Conservation (phyloP, 2,888 invertebrate species). For the Xestia rhomboidea region DNA sequence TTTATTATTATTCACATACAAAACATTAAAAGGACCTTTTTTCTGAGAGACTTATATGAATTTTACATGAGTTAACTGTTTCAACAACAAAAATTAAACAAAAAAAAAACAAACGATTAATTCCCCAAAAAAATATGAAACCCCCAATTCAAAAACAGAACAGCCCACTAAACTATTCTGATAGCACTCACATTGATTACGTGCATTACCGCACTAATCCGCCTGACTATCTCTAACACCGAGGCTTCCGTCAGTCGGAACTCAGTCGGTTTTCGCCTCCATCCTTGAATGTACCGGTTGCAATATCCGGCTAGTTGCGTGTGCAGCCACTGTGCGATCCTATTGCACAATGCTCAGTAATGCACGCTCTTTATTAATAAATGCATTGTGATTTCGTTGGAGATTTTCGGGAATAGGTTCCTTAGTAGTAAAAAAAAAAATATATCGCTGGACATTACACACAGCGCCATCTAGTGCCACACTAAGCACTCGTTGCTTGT, state of each 20-base stretch:
- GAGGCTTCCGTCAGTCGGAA: conserved; percentile 60
- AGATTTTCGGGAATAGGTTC: conserved; percentile 3
- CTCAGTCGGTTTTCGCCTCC: conserved; percentile 68
- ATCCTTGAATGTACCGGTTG: conserved; percentile 67
- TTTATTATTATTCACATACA: too few species aligned
- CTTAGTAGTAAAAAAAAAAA: too few species aligned
- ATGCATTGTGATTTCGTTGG: conserved; percentile 13
- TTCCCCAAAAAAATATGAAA: too few species aligned
- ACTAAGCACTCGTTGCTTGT: too few species aligned
- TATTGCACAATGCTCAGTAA: conserved; percentile 68
- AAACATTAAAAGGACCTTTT: too few species aligned
- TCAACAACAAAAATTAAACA: too few species aligned
- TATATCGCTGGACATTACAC: too few species aligned
- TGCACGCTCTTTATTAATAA: conserved; percentile 45
- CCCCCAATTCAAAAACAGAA: conserved; percentile 24
- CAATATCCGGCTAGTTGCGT: conserved; percentile 79
- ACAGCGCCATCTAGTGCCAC: too few species aligned
- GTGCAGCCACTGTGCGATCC: conserved; percentile 62
- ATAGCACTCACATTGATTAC: conserved; percentile 31
- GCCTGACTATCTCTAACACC: conserved; percentile 48
- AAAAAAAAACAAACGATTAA: too few species aligned
- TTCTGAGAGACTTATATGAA: too few species aligned
- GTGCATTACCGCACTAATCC: conserved; percentile 47
- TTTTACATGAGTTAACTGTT: too few species aligned
- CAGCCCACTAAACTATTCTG: neutral